A percentile compares a stretch with the other conserved stretches of the same genome.
phyloP scores from a whole-genome alignment of 1,140 invertebrate species.

The Parapsyche elsis region DNA sequence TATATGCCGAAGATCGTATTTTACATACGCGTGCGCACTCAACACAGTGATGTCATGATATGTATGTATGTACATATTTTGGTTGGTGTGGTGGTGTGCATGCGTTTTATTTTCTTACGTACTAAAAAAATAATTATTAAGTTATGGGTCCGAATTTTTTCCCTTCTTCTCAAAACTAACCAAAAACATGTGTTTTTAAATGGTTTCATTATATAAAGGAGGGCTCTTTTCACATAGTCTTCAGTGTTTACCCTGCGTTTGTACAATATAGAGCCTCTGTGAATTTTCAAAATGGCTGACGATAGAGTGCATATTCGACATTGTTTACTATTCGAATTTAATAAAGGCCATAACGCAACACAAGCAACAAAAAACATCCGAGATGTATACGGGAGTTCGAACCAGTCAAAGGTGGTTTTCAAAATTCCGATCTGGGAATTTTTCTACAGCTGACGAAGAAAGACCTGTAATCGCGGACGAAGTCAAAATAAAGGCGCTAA shows the following conservation, averaged over 20 bases:
- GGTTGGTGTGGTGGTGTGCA: no score
- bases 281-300: background rate
- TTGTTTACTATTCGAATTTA: slow-evolving; percentile 10
- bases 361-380: background rate
- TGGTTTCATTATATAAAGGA: slow-evolving; percentile 14
- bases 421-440: slow-evolving; percentile 10
- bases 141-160: no score
- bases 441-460: background rate
- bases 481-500: no score
- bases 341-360: slow-evolving; percentile 18
- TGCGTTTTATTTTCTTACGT: no score
- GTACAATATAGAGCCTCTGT: background rate
- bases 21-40: no score
- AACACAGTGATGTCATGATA: no score
- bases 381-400: background rate
- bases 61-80: no score
- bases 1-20: no score
- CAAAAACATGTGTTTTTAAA: no score
- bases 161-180: no score
- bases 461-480: no score
- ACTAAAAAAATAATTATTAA: no score
- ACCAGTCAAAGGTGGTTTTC: background rate
- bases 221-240: background rate
- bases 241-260: background rate
- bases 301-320: background rate